A percentile compares a stretch with the other conserved stretches of the same genome.
Conservation (phyloP, 2,797 vertebrate genomes). For the Muscicapa striata region DNA sequence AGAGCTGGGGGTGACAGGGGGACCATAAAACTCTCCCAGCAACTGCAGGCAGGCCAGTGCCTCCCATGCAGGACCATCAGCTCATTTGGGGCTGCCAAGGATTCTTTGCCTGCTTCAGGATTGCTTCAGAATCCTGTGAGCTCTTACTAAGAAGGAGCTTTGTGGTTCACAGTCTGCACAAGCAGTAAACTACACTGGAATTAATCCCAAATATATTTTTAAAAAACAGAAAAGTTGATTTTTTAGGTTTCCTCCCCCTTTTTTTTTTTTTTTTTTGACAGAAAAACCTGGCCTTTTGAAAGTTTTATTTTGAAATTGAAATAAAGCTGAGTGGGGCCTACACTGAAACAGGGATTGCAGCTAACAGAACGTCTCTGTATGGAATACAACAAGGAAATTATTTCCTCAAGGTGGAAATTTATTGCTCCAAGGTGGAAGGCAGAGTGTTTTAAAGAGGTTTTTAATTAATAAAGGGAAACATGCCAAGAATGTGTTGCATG, state of each 20-base stretch:
- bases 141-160: slow-evolving; percentile 2
- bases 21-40: background rate
- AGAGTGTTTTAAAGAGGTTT: slow-evolving; percentile 70
- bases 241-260: background rate
- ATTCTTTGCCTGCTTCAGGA: background rate
- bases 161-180: background rate
- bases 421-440: slow-evolving; percentile 62
- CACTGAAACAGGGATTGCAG: background rate
- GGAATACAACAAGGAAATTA: slow-evolving; percentile 69
- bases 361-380: slow-evolving; percentile 68
- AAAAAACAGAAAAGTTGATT: background rate
- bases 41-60: background rate
- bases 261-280: background rate
- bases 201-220: slow-evolving; percentile 25
- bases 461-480: slow-evolving; percentile 66
- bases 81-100: background rate
- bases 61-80: background rate
- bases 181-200: background rate
- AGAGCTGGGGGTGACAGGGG: background rate
- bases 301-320: slow-evolving; percentile 49
- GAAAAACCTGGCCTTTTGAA: slow-evolving; percentile 14
- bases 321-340: slow-evolving; percentile 29
- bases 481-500: slow-evolving; percentile 56
- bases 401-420: slow-evolving; percentile 69
- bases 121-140: background rate